phyloP scores from a whole-genome alignment of 2,797 vertebrate genomes.

The Lycodopsis pacificus region DNA sequence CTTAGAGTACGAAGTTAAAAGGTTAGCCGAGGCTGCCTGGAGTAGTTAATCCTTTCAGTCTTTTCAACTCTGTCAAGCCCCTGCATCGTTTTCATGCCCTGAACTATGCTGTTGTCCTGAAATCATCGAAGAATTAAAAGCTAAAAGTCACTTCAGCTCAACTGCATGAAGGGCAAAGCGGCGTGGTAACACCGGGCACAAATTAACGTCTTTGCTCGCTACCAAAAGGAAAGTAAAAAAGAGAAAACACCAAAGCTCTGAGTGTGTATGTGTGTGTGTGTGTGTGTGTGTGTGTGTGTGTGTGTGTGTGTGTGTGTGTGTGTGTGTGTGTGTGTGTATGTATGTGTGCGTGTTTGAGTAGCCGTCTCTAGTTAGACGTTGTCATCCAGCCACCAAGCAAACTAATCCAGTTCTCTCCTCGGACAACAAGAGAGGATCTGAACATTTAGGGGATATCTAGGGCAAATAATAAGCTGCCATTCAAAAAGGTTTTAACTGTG shows the following conservation, averaged over 20 bases:
- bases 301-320: background rate
- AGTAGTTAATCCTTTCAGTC: slow-evolving; percentile 76
- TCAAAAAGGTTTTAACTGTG: slow-evolving; percentile 73
- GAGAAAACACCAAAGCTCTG: slow-evolving; percentile 22
- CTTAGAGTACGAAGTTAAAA: slow-evolving; percentile 70
- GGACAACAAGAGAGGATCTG: slow-evolving; percentile 25
- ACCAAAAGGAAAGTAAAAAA: slow-evolving; percentile 38
- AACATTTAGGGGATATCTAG: slow-evolving; percentile 47
- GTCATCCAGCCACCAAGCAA: slow-evolving; percentile 33
- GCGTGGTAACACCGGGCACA: slow-evolving; percentile 32
- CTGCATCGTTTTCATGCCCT: slow-evolving; percentile 43
- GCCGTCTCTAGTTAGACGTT: slow-evolving; percentile 36
- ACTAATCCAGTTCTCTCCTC: slow-evolving; percentile 33
- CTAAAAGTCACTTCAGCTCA: slow-evolving; percentile 65
- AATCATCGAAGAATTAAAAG: slow-evolving; percentile 71
- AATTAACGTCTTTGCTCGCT: slow-evolving; percentile 42
- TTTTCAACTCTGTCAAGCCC: slow-evolving; percentile 60
- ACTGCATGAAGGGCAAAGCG: slow-evolving; percentile 61
- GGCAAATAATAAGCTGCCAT: slow-evolving; percentile 78
- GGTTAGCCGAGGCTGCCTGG: slow-evolving; percentile 64
- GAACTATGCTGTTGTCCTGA: slow-evolving; percentile 64
- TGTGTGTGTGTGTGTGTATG: background rate
- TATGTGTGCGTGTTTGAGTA: background rate
- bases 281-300: background rate
- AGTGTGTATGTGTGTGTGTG: background rate